Evolutionary conservation across 2,888 invertebrate species (phyloP).

Genomic region (Agrenia bidenticulata): DNA sequence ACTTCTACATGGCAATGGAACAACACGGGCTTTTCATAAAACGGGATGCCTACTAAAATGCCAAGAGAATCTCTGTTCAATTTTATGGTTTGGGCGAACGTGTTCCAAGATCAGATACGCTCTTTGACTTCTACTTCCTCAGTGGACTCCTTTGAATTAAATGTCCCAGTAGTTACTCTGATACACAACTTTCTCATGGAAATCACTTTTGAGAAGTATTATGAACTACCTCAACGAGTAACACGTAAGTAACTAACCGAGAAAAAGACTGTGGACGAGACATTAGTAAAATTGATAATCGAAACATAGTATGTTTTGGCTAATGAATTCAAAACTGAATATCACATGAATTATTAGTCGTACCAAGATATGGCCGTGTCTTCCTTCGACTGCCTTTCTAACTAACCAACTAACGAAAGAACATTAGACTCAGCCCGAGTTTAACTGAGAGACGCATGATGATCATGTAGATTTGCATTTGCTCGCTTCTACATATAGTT

Average conservation of each 20-base stretch:
- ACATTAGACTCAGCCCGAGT: background rate
- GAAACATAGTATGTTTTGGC: conserved; percentile 1
- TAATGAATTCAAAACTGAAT: conserved; percentile 18
- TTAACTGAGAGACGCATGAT: conserved; percentile 13
- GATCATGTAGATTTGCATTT: conserved; percentile 21
- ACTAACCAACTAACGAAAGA: background rate
- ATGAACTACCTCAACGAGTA: background rate
- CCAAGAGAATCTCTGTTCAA: too few relatives aligned
- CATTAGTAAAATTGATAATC: too few relatives aligned
- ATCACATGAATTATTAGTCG: conserved; percentile 11
- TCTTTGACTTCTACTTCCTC: conserved; percentile 8
- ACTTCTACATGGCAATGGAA: too few relatives aligned
- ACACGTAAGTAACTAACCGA: conserved; percentile 3
- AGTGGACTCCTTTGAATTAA: too few relatives aligned
- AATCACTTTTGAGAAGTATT: background rate
- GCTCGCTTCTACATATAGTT: background rate
- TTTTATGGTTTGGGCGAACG: background rate
- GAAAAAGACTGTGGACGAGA: background rate
- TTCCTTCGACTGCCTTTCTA: background rate
- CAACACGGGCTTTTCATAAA: too few relatives aligned
- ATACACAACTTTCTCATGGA: background rate
- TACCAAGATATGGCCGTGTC: background rate
- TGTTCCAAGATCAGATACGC: conserved; percentile 17
- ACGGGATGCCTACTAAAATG: too few relatives aligned
- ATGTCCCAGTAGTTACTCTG: background rate